A percentile compares a stretch with the other conserved stretches of the same genome.
Conservation (phyloP, 2,888 invertebrate genomes). For the Caenorhabditis sulstoni region DNA sequence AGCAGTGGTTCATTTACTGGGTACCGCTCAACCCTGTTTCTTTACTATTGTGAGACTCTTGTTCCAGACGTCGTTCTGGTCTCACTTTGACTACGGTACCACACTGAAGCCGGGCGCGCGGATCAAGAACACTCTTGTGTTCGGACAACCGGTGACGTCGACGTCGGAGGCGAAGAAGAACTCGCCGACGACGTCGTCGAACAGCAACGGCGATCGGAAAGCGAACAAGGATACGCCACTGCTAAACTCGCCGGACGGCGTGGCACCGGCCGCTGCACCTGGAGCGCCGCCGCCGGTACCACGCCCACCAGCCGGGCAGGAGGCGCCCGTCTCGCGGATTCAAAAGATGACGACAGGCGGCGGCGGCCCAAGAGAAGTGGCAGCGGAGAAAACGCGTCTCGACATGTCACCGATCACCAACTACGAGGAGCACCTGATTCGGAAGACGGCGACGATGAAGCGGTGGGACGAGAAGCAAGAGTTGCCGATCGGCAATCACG, state of each 20-base stretch:
- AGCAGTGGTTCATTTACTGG: constrained; percentile 27
- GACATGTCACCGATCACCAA: constrained; percentile 12
- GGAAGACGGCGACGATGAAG: constrained; percentile 32
- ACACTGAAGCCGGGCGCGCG: constrained; percentile 21
- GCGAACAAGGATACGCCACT: no score
- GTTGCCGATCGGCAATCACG: constrained; percentile 32
- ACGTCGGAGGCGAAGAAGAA: no score
- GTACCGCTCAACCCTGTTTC: background rate
- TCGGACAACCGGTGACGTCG: background rate
- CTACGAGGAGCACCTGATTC: constrained; percentile 38
- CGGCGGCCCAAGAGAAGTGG: background rate
- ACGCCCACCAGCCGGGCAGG: no score
- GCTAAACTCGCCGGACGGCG: no score
- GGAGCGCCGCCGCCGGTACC: no score
- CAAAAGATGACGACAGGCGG: background rate
- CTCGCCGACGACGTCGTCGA: no score
- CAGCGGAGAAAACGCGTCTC: no score
- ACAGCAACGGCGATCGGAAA: no score
- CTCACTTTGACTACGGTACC: constrained; percentile 29
- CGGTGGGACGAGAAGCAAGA: constrained; percentile 29
- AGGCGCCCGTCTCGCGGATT: background rate
- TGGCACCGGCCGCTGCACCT: no score
- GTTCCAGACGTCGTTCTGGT: constrained; percentile 21
- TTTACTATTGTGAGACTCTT: background rate
- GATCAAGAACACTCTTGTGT: constrained; percentile 12